These are phyloP conservation scores for Tenthredo livida DNA, from an alignment of 2,888 invertebrate species.

Conservation along the genomic window DNA sequence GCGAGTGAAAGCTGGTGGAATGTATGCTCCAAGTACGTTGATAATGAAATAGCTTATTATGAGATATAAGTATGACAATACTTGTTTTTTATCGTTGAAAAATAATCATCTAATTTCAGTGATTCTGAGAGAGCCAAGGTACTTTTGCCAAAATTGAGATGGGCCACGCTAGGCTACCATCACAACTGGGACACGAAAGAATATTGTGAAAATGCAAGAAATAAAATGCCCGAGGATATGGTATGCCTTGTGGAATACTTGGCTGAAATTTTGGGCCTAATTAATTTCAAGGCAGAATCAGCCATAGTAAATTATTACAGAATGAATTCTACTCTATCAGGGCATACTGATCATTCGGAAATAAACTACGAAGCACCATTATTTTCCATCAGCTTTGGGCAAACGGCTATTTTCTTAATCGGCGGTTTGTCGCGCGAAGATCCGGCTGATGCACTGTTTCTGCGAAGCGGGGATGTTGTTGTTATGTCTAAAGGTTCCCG, in stretches of 20 bases:
- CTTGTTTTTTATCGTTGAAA: background rate
- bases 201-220: slow-evolving; percentile 85
- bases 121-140: slow-evolving; percentile 60
- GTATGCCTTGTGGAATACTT: slow-evolving; percentile 83
- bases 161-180: slow-evolving; percentile 98
- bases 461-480: slow-evolving; percentile 94
- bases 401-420: slow-evolving; percentile 95
- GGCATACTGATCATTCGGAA: slow-evolving; percentile 98
- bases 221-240: slow-evolving; percentile 88
- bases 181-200: slow-evolving; percentile 98
- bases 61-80: background rate
- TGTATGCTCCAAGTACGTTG: slow-evolving; percentile 78
- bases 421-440: slow-evolving; percentile 88
- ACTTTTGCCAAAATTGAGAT: slow-evolving; percentile 85
- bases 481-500: slow-evolving; percentile 94
- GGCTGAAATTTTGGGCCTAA: slow-evolving; percentile 81
- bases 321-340: slow-evolving; percentile 93
- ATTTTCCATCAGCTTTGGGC: slow-evolving; percentile 97
- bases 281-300: slow-evolving; percentile 89
- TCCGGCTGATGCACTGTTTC: slow-evolving; percentile 85
- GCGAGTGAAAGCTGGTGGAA: slow-evolving; percentile 84
- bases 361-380: slow-evolving; percentile 91
- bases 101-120: slow-evolving; percentile 55
- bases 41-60: background rate
- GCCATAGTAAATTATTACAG: slow-evolving; percentile 98